These are phyloP conservation scores for Halictus quadricinctus DNA, from an alignment of 2,888 invertebrate genomes.

Conservation along the genomic window DNA sequence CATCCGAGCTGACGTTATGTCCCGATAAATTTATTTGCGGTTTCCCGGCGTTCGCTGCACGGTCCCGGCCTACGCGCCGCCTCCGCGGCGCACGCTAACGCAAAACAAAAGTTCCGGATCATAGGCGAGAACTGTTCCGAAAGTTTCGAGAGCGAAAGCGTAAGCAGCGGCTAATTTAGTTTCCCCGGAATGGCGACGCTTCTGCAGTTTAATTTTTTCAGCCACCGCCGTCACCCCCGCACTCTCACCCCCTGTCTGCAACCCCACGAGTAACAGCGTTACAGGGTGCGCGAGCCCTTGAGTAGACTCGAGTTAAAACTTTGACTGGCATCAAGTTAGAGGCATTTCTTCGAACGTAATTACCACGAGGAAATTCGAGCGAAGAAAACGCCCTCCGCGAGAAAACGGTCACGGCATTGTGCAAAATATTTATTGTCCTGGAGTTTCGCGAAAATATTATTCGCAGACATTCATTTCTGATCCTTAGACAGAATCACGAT, in stretches of 20 bases:
- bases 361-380: not conserved
- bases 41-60: not conserved
- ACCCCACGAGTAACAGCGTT: not conserved
- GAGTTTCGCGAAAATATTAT: not conserved
- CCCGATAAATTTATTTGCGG: not conserved
- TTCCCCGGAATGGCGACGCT: constrained; percentile 23
- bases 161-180: constrained; percentile 35
- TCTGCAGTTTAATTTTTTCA: constrained; percentile 33
- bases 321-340: not conserved
- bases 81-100: not conserved
- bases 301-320: not conserved
- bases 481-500: no score
- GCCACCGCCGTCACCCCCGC: not conserved
- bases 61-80: not conserved
- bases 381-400: not conserved
- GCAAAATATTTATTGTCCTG: not conserved
- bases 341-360: not conserved
- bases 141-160: constrained; percentile 14
- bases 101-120: constrained; percentile 5
- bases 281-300: not conserved
- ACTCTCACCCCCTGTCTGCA: not conserved
- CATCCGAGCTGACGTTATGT: not conserved
- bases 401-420: not conserved
- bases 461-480: not conserved
- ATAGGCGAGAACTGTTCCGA: constrained; percentile 9